A percentile compares a stretch with the other conserved stretches of the same genome.
Evolutionary conservation across 2,888 invertebrate species (phyloP).

Genomic region (Formica aserva): DNA sequence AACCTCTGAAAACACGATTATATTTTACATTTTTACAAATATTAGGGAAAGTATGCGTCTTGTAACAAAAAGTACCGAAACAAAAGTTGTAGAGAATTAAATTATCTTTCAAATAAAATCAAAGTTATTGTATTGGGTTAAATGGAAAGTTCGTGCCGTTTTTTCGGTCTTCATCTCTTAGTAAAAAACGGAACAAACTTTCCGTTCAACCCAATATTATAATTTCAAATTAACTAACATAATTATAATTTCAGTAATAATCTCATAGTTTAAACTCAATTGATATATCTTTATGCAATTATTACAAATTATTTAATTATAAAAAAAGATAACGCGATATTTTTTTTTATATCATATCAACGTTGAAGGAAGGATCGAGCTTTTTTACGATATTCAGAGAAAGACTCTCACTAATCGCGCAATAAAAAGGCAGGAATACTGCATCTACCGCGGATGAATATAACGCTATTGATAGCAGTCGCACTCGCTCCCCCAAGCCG

Average conservation of each 20-base stretch:
- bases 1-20: too few relatives aligned
- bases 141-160: too few relatives aligned
- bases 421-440: conserved; percentile 53
- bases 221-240: too few relatives aligned
- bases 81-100: too few relatives aligned
- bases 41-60: too few relatives aligned
- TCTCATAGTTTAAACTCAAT: background rate
- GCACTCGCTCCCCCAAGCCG: conserved; percentile 62
- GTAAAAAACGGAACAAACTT: too few relatives aligned
- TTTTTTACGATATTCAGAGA: conserved; percentile 28
- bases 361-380: background rate
- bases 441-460: conserved; percentile 48
- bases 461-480: conserved; percentile 59
- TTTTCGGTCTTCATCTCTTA: too few relatives aligned
- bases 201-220: too few relatives aligned
- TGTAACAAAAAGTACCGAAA: too few relatives aligned
- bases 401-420: conserved; percentile 2
- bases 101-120: too few relatives aligned
- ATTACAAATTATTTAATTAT: background rate
- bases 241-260: background rate
- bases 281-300: background rate
- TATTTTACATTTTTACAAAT: too few relatives aligned
- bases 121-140: too few relatives aligned
- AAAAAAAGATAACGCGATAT: conserved; percentile 1
- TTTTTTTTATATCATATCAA: conserved; percentile 9